These are phyloP conservation scores for Dasypus novemcinctus DNA, from an alignment of 2,113 vertebrate species.

Conservation along the genomic window DNA sequence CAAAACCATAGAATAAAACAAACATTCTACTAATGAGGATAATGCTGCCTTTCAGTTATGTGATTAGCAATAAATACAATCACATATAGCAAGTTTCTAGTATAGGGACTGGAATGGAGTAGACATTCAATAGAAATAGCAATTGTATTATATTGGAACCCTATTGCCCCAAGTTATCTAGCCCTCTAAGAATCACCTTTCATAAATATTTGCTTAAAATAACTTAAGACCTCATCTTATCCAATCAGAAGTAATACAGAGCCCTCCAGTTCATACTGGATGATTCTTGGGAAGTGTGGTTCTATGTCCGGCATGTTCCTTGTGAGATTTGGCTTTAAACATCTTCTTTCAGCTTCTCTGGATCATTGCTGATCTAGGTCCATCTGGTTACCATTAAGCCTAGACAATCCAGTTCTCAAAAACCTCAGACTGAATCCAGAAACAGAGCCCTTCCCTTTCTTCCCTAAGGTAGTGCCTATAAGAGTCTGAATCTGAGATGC, in stretches of 20 bases:
- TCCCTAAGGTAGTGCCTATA: background rate
- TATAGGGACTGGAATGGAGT: background rate
- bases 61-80: background rate
- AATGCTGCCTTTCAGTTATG: background rate
- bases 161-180: background rate
- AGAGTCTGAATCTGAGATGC: background rate
- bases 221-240: background rate
- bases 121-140: background rate
- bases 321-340: background rate
- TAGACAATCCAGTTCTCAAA: background rate
- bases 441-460: background rate
- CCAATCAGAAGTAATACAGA: background rate
- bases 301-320: background rate
- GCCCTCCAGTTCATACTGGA: background rate
- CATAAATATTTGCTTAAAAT: constrained; percentile 26
- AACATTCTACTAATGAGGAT: background rate
- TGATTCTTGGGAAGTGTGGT: background rate
- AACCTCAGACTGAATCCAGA: background rate
- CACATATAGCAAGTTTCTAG: background rate
- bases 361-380: background rate
- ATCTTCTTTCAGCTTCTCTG: background rate
- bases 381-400: background rate
- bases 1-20: background rate
- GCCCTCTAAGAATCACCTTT: background rate
- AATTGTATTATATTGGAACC: background rate